These are phyloP conservation scores for Sarcophaga peregrina DNA, from an alignment of 1,140 invertebrate species.

Conservation along the genomic window DNA sequence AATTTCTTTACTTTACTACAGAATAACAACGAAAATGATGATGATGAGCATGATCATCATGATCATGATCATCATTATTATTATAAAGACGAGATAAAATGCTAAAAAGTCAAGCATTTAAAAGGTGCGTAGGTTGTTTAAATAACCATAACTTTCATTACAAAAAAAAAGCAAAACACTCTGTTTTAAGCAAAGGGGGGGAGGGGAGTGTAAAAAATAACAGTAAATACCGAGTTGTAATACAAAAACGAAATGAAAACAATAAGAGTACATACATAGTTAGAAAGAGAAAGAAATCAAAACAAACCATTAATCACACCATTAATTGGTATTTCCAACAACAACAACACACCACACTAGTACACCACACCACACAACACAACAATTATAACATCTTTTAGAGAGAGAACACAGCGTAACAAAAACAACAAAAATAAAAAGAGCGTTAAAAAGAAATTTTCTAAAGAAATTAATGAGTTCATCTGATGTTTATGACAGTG, in stretches of 20 bases:
- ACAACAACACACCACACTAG: too few relatives aligned
- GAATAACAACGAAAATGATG: neutral
- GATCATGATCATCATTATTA: neutral
- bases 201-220: neutral
- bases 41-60: neutral
- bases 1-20: neutral
- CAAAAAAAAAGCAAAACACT: neutral
- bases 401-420: too few relatives aligned
- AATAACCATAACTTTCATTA: neutral
- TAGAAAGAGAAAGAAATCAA: neutral
- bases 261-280: neutral
- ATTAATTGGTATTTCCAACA: neutral
- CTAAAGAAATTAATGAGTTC: too few relatives aligned
- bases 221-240: slow-evolving; percentile 22
- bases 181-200: too few relatives aligned
- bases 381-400: too few relatives aligned
- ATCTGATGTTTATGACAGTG: too few relatives aligned
- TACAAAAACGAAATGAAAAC: neutral
- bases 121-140: slow-evolving; percentile 19
- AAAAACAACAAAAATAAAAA: too few relatives aligned
- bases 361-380: too few relatives aligned
- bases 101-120: neutral
- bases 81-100: neutral
- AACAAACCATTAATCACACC: slow-evolving; percentile 16
- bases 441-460: too few relatives aligned